Percentiles rank a stretch among this genome's conserved stretches.
Evolutionary conservation across 1,140 invertebrate species (phyloP).

Genomic region (Choristoneura fumiferana): DNA sequence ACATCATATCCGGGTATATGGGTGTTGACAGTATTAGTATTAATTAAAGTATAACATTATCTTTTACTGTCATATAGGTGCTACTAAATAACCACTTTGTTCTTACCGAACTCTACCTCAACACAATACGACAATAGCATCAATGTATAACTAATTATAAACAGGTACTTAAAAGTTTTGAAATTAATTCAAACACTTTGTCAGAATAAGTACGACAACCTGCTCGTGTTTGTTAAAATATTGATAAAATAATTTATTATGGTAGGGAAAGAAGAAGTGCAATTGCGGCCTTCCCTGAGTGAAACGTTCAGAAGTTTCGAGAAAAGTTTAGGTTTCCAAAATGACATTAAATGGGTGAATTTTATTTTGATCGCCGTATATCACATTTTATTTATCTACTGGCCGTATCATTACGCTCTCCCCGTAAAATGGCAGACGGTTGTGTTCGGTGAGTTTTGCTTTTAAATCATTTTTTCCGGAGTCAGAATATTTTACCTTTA

Average conservation of each 20-base stretch:
- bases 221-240: not conserved
- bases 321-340: slow-evolving; percentile 59
- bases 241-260: slow-evolving; percentile 21
- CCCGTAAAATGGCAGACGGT: slow-evolving; percentile 66
- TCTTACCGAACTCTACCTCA: not conserved
- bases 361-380: slow-evolving; percentile 52
- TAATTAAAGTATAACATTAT: no score
- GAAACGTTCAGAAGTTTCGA: slow-evolving; percentile 53
- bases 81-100: no score
- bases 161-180: not conserved
- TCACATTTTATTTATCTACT: slow-evolving; percentile 55
- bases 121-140: not conserved
- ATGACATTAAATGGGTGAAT: slow-evolving; percentile 63
- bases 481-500: not conserved
- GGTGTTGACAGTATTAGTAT: no score
- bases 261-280: slow-evolving; percentile 33
- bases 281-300: slow-evolving; percentile 32
- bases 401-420: slow-evolving; percentile 61
- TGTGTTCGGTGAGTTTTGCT: slow-evolving; percentile 51
- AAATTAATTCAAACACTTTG: not conserved
- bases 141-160: not conserved
- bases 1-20: no score
- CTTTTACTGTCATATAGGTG: no score
- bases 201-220: not conserved
- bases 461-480: slow-evolving; percentile 22